These are phyloP conservation scores for Romanogobio albipinnatus DNA, from an alignment of 2,113 vertebrate genomes.

Conservation along the genomic window DNA sequence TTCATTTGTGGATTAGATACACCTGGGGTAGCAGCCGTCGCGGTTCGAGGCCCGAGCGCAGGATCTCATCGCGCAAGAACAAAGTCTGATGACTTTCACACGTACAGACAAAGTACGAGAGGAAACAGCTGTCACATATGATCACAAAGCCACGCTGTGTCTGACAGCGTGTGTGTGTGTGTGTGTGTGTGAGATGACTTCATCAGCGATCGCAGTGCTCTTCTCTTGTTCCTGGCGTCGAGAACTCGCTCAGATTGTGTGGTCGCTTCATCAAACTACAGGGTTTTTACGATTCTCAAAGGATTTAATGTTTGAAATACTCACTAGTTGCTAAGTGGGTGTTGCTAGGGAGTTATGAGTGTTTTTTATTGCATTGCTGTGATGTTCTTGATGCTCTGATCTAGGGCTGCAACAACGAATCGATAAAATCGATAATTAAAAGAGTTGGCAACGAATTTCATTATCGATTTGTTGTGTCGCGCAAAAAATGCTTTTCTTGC, in stretches of 20 bases:
- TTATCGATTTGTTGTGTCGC: too few relatives aligned
- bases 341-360: slow-evolving; percentile 1
- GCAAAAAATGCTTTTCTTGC: too few relatives aligned
- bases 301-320: neutral
- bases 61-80: slow-evolving; percentile 14
- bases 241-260: neutral
- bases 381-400: neutral
- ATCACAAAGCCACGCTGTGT: slow-evolving; percentile 31
- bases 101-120: slow-evolving; percentile 41
- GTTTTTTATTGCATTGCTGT: neutral
- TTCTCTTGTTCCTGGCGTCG: neutral
- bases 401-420: too few relatives aligned
- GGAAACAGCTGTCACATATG: slow-evolving; percentile 53
- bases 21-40: slow-evolving; percentile 46
- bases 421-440: too few relatives aligned
- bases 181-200: slow-evolving; percentile 24
- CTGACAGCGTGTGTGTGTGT: slow-evolving; percentile 10
- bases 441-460: too few relatives aligned
- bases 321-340: neutral
- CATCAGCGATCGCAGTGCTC: neutral
- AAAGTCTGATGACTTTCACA: slow-evolving; percentile 34
- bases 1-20: slow-evolving; percentile 39
- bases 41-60: neutral
- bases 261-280: slow-evolving; percentile 4
- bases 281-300: too few relatives aligned